Percentiles rank a stretch among this genome's conserved stretches.
phyloP scores from a whole-genome alignment of 1,140 invertebrate species.

The Drosophila takahashii region DNA sequence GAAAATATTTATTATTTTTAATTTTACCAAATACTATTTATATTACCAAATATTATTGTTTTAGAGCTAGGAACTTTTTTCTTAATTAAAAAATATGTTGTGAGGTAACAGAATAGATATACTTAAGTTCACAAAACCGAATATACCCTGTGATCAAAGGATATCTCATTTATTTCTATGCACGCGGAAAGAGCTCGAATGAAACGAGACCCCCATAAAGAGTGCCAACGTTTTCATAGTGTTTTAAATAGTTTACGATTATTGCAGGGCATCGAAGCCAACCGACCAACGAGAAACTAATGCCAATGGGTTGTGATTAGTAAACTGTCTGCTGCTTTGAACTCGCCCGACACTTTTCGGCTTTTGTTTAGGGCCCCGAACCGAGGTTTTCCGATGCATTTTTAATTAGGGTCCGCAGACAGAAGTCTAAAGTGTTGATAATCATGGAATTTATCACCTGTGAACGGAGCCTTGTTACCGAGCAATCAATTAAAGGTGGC shows the following conservation, averaged over 20 bases:
- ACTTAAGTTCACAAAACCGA: background rate
- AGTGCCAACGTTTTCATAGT: conserved; percentile 73
- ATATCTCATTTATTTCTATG: conserved; percentile 70
- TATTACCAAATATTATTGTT: background rate
- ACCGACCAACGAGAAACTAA: conserved; percentile 37
- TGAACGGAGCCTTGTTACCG: conserved; percentile 60
- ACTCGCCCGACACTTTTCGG: conserved; percentile 50
- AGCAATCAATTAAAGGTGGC: conserved; percentile 46
- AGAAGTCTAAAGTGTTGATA: conserved; percentile 69
- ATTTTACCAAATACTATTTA: too few relatives aligned
- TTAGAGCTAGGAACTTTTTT: background rate
- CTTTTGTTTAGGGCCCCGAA: conserved; percentile 21
- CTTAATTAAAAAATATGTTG: background rate
- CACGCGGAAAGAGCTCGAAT: conserved; percentile 33
- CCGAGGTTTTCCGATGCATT: conserved; percentile 64
- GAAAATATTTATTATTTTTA: too few relatives aligned
- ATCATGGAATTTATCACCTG: conserved; percentile 80
- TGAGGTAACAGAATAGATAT: too few relatives aligned
- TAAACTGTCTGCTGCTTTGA: conserved; percentile 63
- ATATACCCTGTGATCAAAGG: background rate
- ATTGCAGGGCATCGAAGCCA: conserved; percentile 59
- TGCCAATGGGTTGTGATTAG: conserved; percentile 59
- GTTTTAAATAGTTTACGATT: conserved; percentile 77
- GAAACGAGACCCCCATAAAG: conserved; percentile 65
- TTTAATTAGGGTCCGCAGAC: conserved; percentile 68